Evolutionary conservation across 1,140 invertebrate genomes (phyloP).

Genomic region (Formica exsecta): DNA sequence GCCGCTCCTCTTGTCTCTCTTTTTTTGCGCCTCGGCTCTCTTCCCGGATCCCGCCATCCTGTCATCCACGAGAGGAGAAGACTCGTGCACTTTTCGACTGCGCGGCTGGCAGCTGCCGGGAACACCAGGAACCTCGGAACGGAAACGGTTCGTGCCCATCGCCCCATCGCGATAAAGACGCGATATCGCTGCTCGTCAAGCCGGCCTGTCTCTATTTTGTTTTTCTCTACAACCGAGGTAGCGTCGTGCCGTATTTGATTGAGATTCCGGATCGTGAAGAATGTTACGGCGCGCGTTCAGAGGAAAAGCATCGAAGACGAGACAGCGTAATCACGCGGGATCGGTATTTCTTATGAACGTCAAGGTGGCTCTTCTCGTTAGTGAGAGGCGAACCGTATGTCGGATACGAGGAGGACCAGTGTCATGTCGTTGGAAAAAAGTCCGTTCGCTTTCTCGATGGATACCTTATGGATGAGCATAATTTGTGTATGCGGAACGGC

Average conservation of each 20-base stretch:
- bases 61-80: constrained; percentile 36
- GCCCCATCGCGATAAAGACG: constrained; percentile 65
- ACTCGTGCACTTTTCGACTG: constrained; percentile 54
- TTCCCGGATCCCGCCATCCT: background rate
- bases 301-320: constrained; percentile 42
- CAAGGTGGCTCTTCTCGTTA: constrained; percentile 59
- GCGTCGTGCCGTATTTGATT: constrained; percentile 60
- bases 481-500: constrained; percentile 33
- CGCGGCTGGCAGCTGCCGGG: constrained; percentile 45
- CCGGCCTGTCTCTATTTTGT: constrained; percentile 42
- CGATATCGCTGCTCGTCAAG: constrained; percentile 23
- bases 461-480: constrained; percentile 53
- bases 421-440: constrained; percentile 27
- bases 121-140: constrained; percentile 43
- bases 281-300: constrained; percentile 38
- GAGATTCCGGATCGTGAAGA: constrained; percentile 68
- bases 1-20: constrained; percentile 48
- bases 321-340: constrained; percentile 62
- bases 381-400: constrained; percentile 29
- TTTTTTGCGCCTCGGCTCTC: constrained; percentile 28
- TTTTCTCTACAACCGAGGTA: constrained; percentile 45
- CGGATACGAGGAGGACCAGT: constrained; percentile 22
- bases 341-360: constrained; percentile 58
- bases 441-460: constrained; percentile 22
- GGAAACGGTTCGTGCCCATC: constrained; percentile 49